These are phyloP conservation scores for Peromyscus maniculatus DNA, from an alignment of 2,113 vertebrate genomes.

Conservation along the genomic window DNA sequence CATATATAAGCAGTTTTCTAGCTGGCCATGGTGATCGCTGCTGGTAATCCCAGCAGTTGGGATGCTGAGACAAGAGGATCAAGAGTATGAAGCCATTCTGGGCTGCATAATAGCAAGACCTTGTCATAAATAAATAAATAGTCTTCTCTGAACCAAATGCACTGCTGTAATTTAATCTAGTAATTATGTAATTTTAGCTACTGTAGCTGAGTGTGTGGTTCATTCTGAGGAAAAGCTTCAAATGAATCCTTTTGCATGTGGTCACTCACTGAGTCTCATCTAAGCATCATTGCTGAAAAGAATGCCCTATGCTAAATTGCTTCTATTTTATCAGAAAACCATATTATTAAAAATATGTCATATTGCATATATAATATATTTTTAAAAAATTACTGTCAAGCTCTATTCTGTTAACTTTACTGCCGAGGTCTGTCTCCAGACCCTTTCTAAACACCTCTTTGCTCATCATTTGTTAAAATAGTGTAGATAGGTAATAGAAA, in stretches of 20 bases:
- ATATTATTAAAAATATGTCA: not conserved
- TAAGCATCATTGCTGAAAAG: not conserved
- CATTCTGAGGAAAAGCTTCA: not conserved
- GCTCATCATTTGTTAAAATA: not conserved
- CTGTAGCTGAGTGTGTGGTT: not conserved
- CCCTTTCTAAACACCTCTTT: not conserved
- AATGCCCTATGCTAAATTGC: not conserved
- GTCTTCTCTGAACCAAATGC: not conserved
- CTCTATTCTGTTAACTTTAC: not conserved
- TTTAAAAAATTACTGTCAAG: not conserved
- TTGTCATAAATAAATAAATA: not conserved
- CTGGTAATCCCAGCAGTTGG: not conserved
- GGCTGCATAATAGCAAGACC: not conserved
- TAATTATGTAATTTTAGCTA: not conserved
- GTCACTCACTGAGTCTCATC: not conserved
- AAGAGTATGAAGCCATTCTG: not conserved
- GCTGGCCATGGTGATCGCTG: not conserved
- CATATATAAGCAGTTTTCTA: not conserved
- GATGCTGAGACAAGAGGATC: not conserved
- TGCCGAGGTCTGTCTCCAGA: not conserved
- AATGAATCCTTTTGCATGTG: not conserved
- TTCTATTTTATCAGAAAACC: slow-evolving; percentile 35
- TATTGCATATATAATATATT: not conserved
- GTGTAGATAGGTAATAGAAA: not conserved
- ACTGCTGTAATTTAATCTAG: slow-evolving; percentile 1